Evolutionary conservation across 1,140 invertebrate genomes (phyloP).

Genomic region (Amyelois transitella): DNA sequence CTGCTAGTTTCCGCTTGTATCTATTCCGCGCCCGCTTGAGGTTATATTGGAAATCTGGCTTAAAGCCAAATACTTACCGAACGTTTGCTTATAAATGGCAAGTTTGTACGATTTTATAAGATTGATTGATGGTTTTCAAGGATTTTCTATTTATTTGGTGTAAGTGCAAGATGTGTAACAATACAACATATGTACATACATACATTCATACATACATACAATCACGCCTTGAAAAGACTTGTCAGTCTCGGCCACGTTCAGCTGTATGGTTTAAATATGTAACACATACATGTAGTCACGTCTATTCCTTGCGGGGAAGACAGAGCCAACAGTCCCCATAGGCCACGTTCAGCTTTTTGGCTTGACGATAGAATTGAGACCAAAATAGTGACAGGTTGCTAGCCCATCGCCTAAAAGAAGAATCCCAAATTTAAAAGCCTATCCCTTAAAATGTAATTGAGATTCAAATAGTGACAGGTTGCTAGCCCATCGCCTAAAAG

Average conservation of each 20-base stretch:
- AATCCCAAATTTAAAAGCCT: too few species aligned
- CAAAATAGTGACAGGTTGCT: too few species aligned
- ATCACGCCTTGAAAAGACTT: background rate
- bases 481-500: too few species aligned
- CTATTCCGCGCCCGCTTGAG: background rate
- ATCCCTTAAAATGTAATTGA: too few species aligned
- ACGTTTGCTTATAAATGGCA: background rate
- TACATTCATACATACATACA: constrained; percentile 13
- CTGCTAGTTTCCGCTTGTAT: background rate
- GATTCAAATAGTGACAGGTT: too few species aligned
- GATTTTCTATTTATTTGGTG: background rate
- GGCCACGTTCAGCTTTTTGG: too few species aligned
- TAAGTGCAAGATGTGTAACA: too few species aligned
- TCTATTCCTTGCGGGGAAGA: too few species aligned
- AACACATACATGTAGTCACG: background rate
- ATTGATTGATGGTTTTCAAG: background rate
- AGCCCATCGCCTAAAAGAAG: too few species aligned
- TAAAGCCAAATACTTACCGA: background rate
- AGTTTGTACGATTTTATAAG: background rate
- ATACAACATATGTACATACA: constrained; percentile 1
- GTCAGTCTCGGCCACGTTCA: too few species aligned
- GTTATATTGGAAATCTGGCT: background rate
- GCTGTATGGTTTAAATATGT: constrained; percentile 1
- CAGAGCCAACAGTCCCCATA: too few species aligned
- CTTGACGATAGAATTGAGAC: too few species aligned